Base-by-base conservation (phyloP, 2,797 vertebrate genomes). In the Dryobates pubescens region DNA sequence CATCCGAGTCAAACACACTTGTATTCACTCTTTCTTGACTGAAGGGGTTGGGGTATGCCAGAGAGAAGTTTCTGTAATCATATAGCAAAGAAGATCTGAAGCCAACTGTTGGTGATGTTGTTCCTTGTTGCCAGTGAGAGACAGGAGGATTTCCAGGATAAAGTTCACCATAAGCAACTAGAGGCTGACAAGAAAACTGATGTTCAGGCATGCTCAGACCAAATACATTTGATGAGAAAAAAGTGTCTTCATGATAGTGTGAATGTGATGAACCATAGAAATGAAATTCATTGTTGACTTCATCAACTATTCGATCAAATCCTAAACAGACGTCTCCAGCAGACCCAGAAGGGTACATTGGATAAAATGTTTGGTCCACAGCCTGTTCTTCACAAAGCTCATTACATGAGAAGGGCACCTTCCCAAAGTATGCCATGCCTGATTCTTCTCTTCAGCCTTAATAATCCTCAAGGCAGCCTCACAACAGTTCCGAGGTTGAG, bases 201-300 rank as follows among this genome's bases (percentile, higher is more conserved):
- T 85, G 88, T 7, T 30, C 53, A 56, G 85, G 56, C 23, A 75
- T 19, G 26, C 51, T 75, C 16, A 2, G 6, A 17, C 38, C 9
- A 4, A 80, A 93, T 30, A 64, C 1, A 0, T 70, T 56, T 45
- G 92, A 41, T 7, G 78, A 61, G 30, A 83, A 92, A 72, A 89
- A 64, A 11, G 56, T 17, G 76, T 91, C 92, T 64, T 94, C 82
- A 1, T 61, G 93, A 41, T 78, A 78, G 58, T 53, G 73, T 17
- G 85, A 69, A 10, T 92, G 90, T 30, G 87, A 90, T 29, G 95
- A 94, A 22, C 82, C 79, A 24, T 94, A 94, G 36, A 95, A 94
- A n/a, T 78, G 47, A 15, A 91, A 88, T 43, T 96, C 73, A 12
- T 90, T 76, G 63, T 7, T 93, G 90, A 93, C 73, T 94, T 96